Evolutionary conservation across 1,140 invertebrate genomes (phyloP).

Genomic region (Daktulosphaira vitifoliae): DNA sequence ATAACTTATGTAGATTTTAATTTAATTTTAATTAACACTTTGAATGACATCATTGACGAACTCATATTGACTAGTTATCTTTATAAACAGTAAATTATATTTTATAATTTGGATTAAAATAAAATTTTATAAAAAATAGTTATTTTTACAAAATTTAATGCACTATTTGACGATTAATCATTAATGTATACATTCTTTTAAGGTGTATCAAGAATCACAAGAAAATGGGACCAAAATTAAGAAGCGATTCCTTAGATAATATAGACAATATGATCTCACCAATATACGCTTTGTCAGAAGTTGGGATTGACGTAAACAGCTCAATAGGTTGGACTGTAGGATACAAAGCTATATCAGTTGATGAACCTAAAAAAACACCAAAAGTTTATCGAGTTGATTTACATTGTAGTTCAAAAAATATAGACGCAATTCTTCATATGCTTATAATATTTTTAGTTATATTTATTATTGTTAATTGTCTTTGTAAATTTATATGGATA

Average conservation of each 20-base stretch:
- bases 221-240: background rate
- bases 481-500: constrained; percentile 21
- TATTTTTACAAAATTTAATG: too few species aligned
- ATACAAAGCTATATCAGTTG: background rate
- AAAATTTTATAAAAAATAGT: too few species aligned
- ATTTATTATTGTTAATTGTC: constrained; percentile 12
- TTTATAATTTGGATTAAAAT: too few species aligned
- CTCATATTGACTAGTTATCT: too few species aligned
- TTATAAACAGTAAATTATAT: too few species aligned
- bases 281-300: constrained; percentile 1
- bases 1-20: too few species aligned
- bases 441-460: constrained; percentile 19
- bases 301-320: background rate
- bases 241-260: background rate
- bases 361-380: background rate
- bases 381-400: background rate
- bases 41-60: too few species aligned
- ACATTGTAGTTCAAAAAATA: background rate
- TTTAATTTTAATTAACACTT: too few species aligned
- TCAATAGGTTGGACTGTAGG: constrained; percentile 6
- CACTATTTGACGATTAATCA: too few species aligned
- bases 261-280: constrained; percentile 10
- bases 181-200: too few species aligned
- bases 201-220: too few species aligned
- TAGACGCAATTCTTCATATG: constrained; percentile 12